Percentiles rank a stretch among this genome's conserved stretches.
Conservation (phyloP, 2,113 vertebrate species). For the Glaucomys volans region DNA sequence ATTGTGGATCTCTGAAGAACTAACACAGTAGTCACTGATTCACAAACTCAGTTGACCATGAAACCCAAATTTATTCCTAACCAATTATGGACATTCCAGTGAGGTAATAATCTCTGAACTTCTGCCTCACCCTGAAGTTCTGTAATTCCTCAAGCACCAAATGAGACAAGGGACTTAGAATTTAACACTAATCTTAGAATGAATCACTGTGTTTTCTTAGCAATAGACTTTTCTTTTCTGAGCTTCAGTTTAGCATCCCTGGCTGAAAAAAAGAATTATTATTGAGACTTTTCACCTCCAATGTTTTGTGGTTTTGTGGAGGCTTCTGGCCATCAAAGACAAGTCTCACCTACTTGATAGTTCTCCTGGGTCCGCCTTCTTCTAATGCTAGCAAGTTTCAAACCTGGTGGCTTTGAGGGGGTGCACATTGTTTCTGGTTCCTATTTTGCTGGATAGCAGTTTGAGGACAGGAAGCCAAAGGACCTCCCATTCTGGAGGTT, state of each 20-base stretch:
- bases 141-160: slow-evolving; percentile 19
- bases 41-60: background rate
- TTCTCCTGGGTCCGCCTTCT: slow-evolving; percentile 34
- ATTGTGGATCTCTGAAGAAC: background rate
- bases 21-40: background rate
- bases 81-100: background rate
- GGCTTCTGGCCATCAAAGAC: slow-evolving; percentile 35
- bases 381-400: slow-evolving; percentile 16
- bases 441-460: slow-evolving; percentile 59
- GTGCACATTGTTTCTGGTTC: slow-evolving; percentile 62
- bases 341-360: slow-evolving; percentile 53
- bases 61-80: background rate
- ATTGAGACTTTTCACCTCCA: slow-evolving; percentile 53
- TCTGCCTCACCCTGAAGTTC: slow-evolving; percentile 13
- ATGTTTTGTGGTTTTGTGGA: slow-evolving; percentile 50
- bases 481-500: slow-evolving; percentile 70
- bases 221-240: background rate
- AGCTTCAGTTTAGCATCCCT: slow-evolving; percentile 5
- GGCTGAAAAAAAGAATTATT: slow-evolving; percentile 23
- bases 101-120: background rate
- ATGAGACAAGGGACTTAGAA: slow-evolving; percentile 32
- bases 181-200: slow-evolving; percentile 47
- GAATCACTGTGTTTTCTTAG: slow-evolving; percentile 18
- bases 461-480: slow-evolving; percentile 57
- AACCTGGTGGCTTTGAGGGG: slow-evolving; percentile 48